phyloP scores from a whole-genome alignment of 1,140 invertebrate species.

The Arctopsyche grandis region DNA sequence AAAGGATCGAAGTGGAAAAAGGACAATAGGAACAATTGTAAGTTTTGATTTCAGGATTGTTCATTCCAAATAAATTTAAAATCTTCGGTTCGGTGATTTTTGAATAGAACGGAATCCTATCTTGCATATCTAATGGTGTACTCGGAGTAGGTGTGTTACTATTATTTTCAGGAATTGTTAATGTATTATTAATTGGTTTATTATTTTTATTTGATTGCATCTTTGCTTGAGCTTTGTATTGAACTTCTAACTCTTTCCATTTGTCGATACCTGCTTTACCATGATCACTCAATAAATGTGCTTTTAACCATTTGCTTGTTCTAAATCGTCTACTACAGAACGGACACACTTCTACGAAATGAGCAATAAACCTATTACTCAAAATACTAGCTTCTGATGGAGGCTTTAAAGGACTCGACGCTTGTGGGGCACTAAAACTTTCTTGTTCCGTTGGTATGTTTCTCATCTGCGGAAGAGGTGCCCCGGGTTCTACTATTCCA shows the following conservation, averaged over 20 bases:
- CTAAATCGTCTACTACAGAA: conserved; percentile 89
- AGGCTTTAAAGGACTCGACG: conserved; percentile 66
- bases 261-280: conserved; percentile 78
- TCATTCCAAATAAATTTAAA: conserved; percentile 51
- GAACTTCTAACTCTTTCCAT: conserved; percentile 72
- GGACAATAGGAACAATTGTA: conserved; percentile 91
- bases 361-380: conserved; percentile 73
- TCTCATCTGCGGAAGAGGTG: conserved; percentile 56
- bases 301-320: conserved; percentile 89
- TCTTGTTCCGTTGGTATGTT: conserved; percentile 53
- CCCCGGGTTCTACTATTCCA: conserved; percentile 83
- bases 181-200: conserved; percentile 53
- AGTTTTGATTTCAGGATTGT: conserved; percentile 67
- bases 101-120: conserved; percentile 51
- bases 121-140: conserved; percentile 64
- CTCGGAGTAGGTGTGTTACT: conserved; percentile 73
- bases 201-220: conserved; percentile 50
- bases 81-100: conserved; percentile 53
- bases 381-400: conserved; percentile 69
- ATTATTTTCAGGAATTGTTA: conserved; percentile 55
- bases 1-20: conserved; percentile 88
- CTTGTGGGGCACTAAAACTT: conserved; percentile 47
- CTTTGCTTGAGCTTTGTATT: conserved; percentile 57
- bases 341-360: conserved; percentile 84
- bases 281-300: conserved; percentile 89